Conservation (phyloP, 2,113 vertebrate species). For the Hemiscyllium ocellatum region DNA sequence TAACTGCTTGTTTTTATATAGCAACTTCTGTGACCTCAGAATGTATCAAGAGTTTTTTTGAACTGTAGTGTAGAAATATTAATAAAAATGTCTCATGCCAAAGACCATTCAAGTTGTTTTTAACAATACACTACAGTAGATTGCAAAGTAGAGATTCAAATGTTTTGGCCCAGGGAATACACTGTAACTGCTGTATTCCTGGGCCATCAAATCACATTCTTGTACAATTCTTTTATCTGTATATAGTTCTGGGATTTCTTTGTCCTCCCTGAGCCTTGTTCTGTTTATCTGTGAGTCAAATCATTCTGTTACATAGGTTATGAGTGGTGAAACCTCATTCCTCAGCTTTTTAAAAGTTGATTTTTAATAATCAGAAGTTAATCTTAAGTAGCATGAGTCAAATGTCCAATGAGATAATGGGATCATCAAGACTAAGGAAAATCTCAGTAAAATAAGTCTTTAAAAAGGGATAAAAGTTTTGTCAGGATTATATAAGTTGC, state of each 20-base stretch:
- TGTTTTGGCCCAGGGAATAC: background rate
- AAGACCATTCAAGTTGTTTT: background rate
- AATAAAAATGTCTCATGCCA: background rate
- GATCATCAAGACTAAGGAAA: background rate
- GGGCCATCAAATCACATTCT: background rate
- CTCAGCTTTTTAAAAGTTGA: background rate
- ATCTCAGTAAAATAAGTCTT: background rate
- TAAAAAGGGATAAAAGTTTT: background rate
- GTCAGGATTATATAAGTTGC: background rate
- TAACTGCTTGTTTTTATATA: background rate
- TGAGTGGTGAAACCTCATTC: background rate
- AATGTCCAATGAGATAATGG: background rate
- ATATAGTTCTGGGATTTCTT: background rate
- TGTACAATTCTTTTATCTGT: background rate
- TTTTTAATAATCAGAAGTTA: background rate
- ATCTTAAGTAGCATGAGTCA: background rate
- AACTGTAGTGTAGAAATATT: background rate
- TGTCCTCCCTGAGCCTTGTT: background rate
- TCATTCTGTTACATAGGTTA: background rate
- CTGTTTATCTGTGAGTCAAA: background rate
- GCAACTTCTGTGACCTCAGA: background rate
- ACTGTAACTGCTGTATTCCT: background rate
- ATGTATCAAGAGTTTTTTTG: background rate
- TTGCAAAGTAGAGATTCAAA: background rate
- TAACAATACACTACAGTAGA: background rate